phyloP scores from a whole-genome alignment of 1,140 invertebrate species.

The Zaprionus ghesquierei region DNA sequence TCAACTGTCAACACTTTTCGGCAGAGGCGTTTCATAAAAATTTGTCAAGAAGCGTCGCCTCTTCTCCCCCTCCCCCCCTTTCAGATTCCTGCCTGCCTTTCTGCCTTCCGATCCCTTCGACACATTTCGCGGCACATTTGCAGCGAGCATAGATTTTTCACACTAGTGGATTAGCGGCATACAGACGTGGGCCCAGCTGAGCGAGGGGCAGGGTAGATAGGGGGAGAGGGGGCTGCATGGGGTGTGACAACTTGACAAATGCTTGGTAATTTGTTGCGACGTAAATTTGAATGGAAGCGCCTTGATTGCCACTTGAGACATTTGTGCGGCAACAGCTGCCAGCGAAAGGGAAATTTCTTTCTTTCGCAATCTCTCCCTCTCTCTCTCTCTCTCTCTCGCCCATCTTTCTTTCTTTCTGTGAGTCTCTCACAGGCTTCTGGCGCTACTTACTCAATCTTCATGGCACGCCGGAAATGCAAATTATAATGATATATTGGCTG shows the following conservation, averaged over 20 bases:
- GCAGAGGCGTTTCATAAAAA: conserved; percentile 42
- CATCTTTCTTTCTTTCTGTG: neutral
- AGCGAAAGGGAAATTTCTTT: conserved; percentile 66
- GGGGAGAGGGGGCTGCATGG: neutral
- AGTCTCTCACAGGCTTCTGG: conserved; percentile 24
- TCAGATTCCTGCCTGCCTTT: neutral
- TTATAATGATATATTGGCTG: conserved; percentile 82
- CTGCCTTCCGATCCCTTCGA: conserved; percentile 24
- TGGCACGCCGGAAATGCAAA: conserved; percentile 75
- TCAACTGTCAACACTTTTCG: conserved; percentile 62
- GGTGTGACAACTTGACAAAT: conserved; percentile 74
- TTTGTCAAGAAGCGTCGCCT: conserved; percentile 47
- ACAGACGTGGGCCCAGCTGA: neutral
- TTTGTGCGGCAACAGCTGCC: conserved; percentile 78
- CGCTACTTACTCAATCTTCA: conserved; percentile 73
- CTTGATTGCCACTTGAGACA: conserved; percentile 82
- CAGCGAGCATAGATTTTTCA: conserved; percentile 72
- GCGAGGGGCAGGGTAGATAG: neutral
- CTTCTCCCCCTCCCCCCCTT: neutral
- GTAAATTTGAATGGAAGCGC: conserved; percentile 82
- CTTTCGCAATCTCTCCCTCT: conserved; percentile 2
- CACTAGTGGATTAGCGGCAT: conserved; percentile 56
- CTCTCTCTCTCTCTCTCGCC: neutral
- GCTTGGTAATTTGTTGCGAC: conserved; percentile 82
- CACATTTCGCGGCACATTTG: conserved; percentile 73